Conservation (phyloP, 2,888 invertebrate species). For the Acanthosepion lycidas region DNA sequence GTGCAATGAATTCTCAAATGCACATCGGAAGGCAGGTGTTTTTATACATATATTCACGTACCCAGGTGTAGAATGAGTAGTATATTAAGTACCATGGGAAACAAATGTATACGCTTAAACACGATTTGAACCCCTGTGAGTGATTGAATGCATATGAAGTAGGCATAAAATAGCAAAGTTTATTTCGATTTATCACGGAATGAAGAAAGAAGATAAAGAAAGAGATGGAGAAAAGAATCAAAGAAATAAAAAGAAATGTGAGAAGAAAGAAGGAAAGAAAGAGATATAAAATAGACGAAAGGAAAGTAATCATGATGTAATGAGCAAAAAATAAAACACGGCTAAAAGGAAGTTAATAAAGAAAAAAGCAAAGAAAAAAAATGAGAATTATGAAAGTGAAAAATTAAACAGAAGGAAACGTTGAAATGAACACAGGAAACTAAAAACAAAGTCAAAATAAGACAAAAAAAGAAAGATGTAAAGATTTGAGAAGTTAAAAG, state of each 20-base stretch:
- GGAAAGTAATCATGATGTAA: too few relatives aligned
- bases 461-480: too few relatives aligned
- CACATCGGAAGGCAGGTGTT: not conserved
- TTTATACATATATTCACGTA: not conserved
- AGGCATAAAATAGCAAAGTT: not conserved
- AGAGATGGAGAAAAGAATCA: not conserved
- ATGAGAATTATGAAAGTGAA: too few relatives aligned
- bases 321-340: too few relatives aligned
- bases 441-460: too few relatives aligned
- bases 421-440: too few relatives aligned
- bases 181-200: conserved; percentile 12
- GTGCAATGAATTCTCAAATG: not conserved
- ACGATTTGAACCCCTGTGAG: not conserved
- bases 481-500: not conserved
- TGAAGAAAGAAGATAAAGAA: not conserved
- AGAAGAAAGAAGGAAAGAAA: too few relatives aligned
- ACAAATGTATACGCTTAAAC: not conserved
- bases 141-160: not conserved
- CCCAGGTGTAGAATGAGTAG: not conserved
- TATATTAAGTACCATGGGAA: not conserved
- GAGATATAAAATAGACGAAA: too few relatives aligned
- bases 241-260: not conserved
- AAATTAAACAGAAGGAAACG: too few relatives aligned
- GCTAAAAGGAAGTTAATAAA: too few relatives aligned
- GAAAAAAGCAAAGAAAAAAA: too few relatives aligned